phyloP scores from a whole-genome alignment of 2,888 invertebrate species.

The Standfussiana lucernea region DNA sequence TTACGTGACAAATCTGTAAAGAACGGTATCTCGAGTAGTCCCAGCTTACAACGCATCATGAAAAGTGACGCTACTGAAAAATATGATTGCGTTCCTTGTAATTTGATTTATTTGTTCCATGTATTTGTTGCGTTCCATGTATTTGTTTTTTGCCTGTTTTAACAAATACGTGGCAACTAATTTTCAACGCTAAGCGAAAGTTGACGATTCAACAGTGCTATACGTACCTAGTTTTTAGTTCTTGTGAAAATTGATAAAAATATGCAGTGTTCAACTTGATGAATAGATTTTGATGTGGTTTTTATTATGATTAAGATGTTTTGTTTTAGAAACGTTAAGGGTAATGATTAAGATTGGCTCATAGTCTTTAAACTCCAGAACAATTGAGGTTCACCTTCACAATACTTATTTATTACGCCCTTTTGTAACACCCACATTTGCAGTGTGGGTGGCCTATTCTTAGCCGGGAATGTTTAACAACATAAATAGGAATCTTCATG shows the following conservation, averaged over 20 bases:
- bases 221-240: too few species aligned
- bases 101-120: background rate
- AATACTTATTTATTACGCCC: background rate
- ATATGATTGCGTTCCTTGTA: background rate
- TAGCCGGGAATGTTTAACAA: background rate
- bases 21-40: background rate
- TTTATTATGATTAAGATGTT: background rate
- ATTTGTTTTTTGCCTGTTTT: background rate
- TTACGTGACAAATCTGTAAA: background rate
- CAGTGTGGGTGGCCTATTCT: slow-evolving; percentile 22
- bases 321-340: background rate
- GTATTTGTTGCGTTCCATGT: background rate
- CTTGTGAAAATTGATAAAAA: background rate
- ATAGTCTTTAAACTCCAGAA: background rate
- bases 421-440: slow-evolving; percentile 15
- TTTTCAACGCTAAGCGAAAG: background rate
- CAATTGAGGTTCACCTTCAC: background rate
- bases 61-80: background rate
- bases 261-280: background rate
- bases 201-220: background rate
- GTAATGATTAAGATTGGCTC: background rate
- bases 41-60: background rate
- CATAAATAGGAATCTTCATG: background rate
- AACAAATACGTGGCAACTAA: background rate
- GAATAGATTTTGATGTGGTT: background rate